Evolutionary conservation across 2,888 invertebrate genomes (phyloP).

Genomic region (Esperia sulphurella): DNA sequence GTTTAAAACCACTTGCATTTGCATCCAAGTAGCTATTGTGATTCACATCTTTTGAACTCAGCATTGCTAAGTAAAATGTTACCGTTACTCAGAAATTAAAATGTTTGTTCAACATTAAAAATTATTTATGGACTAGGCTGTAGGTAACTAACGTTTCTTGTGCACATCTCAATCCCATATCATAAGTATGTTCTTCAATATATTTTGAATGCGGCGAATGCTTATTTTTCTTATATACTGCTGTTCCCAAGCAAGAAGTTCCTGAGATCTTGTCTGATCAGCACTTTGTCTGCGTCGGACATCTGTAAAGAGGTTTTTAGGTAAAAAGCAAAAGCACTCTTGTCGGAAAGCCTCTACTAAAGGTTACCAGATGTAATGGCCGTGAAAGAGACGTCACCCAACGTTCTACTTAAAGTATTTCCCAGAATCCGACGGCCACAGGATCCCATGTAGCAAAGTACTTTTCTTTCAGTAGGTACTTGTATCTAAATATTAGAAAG

Average conservation of each 20-base stretch:
- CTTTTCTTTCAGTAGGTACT: background rate
- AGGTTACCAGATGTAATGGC: constrained; percentile 32
- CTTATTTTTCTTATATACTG: background rate
- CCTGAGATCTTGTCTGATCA: constrained; percentile 11
- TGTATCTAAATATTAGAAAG: background rate
- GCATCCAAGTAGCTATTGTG: constrained; percentile 1
- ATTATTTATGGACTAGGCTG: too few relatives aligned
- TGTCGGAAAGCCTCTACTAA: constrained; percentile 28
- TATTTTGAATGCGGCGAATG: background rate
- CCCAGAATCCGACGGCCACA: constrained; percentile 13
- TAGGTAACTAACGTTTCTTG: too few relatives aligned
- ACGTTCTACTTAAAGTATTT: constrained; percentile 21
- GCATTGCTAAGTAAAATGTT: background rate
- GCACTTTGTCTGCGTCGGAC: constrained; percentile 27
- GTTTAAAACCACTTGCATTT: constrained; percentile 5
- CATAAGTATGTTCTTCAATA: background rate
- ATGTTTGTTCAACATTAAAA: too few relatives aligned
- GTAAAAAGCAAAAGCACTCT: constrained; percentile 21
- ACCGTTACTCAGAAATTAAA: background rate
- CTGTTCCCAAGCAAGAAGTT: background rate
- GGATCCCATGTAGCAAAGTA: background rate
- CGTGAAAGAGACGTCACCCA: constrained; percentile 33
- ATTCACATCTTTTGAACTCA: constrained; percentile 1
- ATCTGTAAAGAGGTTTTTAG: constrained; percentile 28
- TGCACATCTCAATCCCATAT: background rate